Percentiles rank a stretch among this genome's conserved stretches.
These are phyloP conservation scores for Ceriagrion tenellum DNA, from an alignment of 2,888 invertebrate species.

Conservation along the genomic window DNA sequence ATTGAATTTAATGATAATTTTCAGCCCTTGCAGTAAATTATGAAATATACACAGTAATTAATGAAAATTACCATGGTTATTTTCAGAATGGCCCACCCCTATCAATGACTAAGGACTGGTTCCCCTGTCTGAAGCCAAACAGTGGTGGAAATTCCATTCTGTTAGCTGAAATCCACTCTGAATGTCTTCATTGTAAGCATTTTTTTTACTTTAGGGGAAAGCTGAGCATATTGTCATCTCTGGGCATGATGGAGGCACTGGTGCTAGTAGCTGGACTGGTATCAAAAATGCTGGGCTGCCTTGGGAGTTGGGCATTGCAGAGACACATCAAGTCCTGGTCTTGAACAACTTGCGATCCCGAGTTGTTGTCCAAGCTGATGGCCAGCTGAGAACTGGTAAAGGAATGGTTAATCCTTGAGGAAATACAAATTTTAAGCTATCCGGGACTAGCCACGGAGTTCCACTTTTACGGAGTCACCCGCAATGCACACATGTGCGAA, in stretches of 20 bases:
- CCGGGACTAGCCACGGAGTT: too few relatives aligned
- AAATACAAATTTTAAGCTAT: too few relatives aligned
- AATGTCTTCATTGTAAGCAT: slow-evolving; percentile 52
- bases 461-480: too few relatives aligned
- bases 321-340: slow-evolving; percentile 98
- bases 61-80: too few relatives aligned
- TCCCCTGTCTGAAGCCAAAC: too few relatives aligned
- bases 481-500: too few relatives aligned
- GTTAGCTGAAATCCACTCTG: background rate
- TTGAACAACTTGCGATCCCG: slow-evolving; percentile 95
- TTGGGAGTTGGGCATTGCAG: slow-evolving; percentile 99
- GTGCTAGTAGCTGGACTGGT: slow-evolving; percentile 99
- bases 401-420: background rate
- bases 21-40: too few relatives aligned
- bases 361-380: slow-evolving; percentile 97
- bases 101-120: too few relatives aligned
- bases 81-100: too few relatives aligned
- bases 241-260: slow-evolving; percentile 99
- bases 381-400: slow-evolving; percentile 92
- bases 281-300: slow-evolving; percentile 98
- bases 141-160: too few relatives aligned
- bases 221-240: slow-evolving; percentile 99
- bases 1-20: too few relatives aligned
- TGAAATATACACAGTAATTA: too few relatives aligned
- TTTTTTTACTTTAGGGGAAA: slow-evolving; percentile 85